Conservation (phyloP, 37 sponge, comb jelly and placozoan genomes). For the Haliclona indistincta region DNA sequence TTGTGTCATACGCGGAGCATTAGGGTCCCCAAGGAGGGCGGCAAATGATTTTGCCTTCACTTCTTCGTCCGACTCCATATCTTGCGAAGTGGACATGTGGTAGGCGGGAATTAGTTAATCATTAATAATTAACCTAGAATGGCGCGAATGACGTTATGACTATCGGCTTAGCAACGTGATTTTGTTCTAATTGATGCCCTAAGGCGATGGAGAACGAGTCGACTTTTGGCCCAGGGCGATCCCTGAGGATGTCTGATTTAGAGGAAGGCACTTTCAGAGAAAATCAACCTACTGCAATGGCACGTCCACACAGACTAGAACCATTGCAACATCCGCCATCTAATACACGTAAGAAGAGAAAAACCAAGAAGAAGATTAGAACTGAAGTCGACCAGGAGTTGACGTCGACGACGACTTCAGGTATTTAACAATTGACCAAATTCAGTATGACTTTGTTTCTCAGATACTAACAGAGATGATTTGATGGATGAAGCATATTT, state of each 20-base stretch:
- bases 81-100: not conserved
- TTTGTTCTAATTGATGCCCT: too few relatives aligned
- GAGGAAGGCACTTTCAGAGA: too few relatives aligned
- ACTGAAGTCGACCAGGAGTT: not conserved
- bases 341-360: slow-evolving; percentile 8
- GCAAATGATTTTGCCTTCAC: not conserved
- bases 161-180: too few relatives aligned
- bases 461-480: too few relatives aligned
- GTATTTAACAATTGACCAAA: too few relatives aligned
- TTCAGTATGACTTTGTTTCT: too few relatives aligned
- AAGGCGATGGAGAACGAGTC: too few relatives aligned
- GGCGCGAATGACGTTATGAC: too few relatives aligned
- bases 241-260: slow-evolving; percentile 29
- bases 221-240: too few relatives aligned
- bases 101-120: too few relatives aligned
- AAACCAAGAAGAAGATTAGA: slow-evolving; percentile 1
- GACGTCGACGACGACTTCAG: too few relatives aligned
- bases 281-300: not conserved
- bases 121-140: too few relatives aligned
- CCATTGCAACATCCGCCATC: not conserved
- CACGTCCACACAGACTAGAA: slow-evolving; percentile 7
- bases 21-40: not conserved
- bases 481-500: slow-evolving; percentile 15
- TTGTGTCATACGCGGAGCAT: not conserved
- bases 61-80: not conserved